phyloP scores from a whole-genome alignment of 1,140 invertebrate species.

The Helicoverpa armigera region DNA sequence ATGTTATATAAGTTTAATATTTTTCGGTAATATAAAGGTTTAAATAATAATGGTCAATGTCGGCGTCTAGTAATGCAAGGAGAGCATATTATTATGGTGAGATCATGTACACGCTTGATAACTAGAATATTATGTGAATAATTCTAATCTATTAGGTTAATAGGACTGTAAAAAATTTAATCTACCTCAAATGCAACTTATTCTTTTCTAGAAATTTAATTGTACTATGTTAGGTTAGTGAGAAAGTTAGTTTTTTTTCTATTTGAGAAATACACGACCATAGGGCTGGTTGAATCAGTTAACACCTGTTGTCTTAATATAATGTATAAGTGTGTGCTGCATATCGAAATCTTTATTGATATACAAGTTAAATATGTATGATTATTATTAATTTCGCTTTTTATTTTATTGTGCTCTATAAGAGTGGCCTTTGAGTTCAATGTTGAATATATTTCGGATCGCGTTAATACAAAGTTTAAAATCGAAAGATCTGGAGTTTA shows the following conservation, averaged over 20 bases:
- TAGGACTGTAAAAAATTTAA: constrained; percentile 86
- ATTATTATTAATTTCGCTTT: constrained; percentile 64
- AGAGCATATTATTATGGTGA: constrained; percentile 60
- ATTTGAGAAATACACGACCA: constrained; percentile 73
- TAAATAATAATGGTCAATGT: constrained; percentile 63
- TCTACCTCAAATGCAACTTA: constrained; percentile 86
- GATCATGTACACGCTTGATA: constrained; percentile 81
- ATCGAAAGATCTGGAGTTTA: constrained; percentile 58
- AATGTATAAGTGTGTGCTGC: constrained; percentile 77
- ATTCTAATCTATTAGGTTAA: constrained; percentile 84
- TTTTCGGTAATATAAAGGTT: constrained; percentile 59
- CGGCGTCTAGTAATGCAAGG: constrained; percentile 71
- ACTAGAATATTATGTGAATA: constrained; percentile 81
- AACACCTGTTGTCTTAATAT: constrained; percentile 69
- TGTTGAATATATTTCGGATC: constrained; percentile 50
- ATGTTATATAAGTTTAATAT: constrained; percentile 57
- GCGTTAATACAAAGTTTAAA: constrained; percentile 46
- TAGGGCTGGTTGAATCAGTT: constrained; percentile 64
- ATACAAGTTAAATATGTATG: constrained; percentile 66
- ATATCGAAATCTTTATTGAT: constrained; percentile 73
- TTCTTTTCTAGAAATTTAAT: constrained; percentile 81
- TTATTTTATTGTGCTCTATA: constrained; percentile 61
- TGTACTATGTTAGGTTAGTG: constrained; percentile 82
- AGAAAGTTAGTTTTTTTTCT: constrained; percentile 73
- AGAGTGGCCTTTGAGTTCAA: constrained; percentile 53